phyloP scores from a whole-genome alignment of 2,888 invertebrate species.

The Acrocera orbiculus region DNA sequence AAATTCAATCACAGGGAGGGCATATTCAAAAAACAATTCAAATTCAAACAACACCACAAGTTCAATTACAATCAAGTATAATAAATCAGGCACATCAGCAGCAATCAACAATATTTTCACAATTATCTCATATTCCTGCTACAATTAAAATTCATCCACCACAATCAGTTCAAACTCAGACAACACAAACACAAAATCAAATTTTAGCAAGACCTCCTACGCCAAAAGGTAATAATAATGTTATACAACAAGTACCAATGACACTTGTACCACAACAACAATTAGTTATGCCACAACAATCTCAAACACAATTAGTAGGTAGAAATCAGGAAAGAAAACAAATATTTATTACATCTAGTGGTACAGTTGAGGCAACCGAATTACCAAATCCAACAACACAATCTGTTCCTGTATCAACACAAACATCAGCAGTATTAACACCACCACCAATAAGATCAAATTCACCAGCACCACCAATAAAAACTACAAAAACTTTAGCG shows the following conservation, averaged over 20 bases:
- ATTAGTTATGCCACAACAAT: too few relatives aligned
- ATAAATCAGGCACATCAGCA: constrained; percentile 18
- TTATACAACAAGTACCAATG: too few relatives aligned
- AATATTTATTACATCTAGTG: constrained; percentile 14
- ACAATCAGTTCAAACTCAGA: constrained; percentile 36
- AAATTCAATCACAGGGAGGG: constrained; percentile 3
- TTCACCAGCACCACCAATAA: constrained; percentile 2
- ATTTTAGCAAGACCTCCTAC: too few relatives aligned
- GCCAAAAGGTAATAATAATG: too few relatives aligned
- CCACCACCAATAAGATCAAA: constrained; percentile 6
- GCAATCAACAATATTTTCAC: constrained; percentile 18
- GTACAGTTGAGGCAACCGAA: constrained; percentile 5
- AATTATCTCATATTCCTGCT: constrained; percentile 28
- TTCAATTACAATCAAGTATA: not conserved
- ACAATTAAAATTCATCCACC: constrained; percentile 35
- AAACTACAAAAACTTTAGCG: not conserved
- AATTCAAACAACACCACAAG: constrained; percentile 1
- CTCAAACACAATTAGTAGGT: constrained; percentile 8
- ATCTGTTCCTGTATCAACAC: constrained; percentile 2
- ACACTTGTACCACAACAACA: not conserved
- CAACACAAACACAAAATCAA: constrained; percentile 4
- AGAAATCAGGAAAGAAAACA: constrained; percentile 13
- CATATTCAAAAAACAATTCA: constrained; percentile 6
- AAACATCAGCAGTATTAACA: constrained; percentile 1
- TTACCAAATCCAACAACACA: not conserved